Conservation (phyloP, 1,140 invertebrate genomes). For the Calephelis nemesis region DNA sequence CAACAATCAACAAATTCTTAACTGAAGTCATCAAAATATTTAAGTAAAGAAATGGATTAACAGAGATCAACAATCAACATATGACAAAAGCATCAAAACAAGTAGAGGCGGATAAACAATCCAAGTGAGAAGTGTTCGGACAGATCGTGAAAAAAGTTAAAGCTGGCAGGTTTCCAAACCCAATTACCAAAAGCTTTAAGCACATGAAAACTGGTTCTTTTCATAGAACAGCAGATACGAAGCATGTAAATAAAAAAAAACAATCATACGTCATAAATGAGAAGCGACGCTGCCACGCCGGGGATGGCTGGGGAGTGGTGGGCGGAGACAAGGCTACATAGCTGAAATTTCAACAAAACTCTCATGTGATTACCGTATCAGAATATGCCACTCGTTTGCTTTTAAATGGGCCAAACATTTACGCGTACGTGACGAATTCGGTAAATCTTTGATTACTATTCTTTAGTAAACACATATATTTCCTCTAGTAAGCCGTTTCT, state of each 20-base stretch:
- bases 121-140: background rate
- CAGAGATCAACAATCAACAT: no score
- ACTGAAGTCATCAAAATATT: no score
- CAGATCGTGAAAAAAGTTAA: background rate
- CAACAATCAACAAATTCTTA: no score
- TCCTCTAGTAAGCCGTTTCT: no score
- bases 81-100: no score
- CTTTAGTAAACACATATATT: no score
- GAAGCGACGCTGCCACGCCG: slow-evolving; percentile 49
- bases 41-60: no score
- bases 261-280: slow-evolving; percentile 44
- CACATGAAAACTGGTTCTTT: background rate
- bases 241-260: slow-evolving; percentile 23
- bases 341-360: slow-evolving; percentile 51
- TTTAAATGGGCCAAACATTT: slow-evolving; percentile 1
- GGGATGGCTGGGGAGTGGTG: slow-evolving; percentile 40
- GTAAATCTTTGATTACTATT: background rate
- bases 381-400: slow-evolving; percentile 31
- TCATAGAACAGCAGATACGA: background rate
- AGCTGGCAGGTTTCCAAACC: background rate
- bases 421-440: background rate
- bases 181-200: background rate
- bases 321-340: slow-evolving; percentile 47
- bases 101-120: no score
- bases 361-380: slow-evolving; percentile 29